Evolutionary conservation across 2,113 vertebrate species (phyloP), one percentile per base, ranked within the genome.

Genomic region (Nycticryphes semicollaris): DNA sequence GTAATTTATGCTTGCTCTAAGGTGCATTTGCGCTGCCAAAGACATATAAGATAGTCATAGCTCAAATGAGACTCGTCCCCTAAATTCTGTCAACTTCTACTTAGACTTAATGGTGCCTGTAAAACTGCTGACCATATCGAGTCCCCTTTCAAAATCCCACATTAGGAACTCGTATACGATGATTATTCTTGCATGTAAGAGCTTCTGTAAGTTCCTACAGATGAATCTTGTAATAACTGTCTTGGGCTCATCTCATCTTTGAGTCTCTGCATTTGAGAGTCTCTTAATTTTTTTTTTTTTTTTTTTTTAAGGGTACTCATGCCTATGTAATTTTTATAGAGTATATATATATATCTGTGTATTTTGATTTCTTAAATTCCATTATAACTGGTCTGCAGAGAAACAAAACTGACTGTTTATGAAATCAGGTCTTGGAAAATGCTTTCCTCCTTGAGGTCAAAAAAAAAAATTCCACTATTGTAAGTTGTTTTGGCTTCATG

Each of bases 381-480:
- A 90, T 97, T 97, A 91, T 88, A 90, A 91, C 95, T 79, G 87
- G 59, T 72, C 95, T 93, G 48, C 57, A 90, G 90, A 88, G 82
- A 95, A 82, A 94, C 59, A 89, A 96, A 97, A 48, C 68, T 94
- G 91, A 91, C 97, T 98, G 93, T 96, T 97, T 97, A 97, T 98
- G 96, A 97, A 96, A 97, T 93, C 83, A 95, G 69, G 67, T 35
- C 97, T 92, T 97, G 96, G 97, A 96, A 97, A 96, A 97, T 63
- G 81, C 76, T 78, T 93, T 95, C 37, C 53, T 66, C 84, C 93
- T 90, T 76, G 91, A 97, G 96, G 94, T 94, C 48, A 84, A 74
- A 80, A 78, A 89, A 78, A 33, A 72, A 93, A 45, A 39, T 18
- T 84, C 90, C 91, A 67, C 35, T 39, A 83, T 86, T 53, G 37